Conservation (phyloP, 2,113 vertebrate species). For the Diglossa brunneiventris region DNA sequence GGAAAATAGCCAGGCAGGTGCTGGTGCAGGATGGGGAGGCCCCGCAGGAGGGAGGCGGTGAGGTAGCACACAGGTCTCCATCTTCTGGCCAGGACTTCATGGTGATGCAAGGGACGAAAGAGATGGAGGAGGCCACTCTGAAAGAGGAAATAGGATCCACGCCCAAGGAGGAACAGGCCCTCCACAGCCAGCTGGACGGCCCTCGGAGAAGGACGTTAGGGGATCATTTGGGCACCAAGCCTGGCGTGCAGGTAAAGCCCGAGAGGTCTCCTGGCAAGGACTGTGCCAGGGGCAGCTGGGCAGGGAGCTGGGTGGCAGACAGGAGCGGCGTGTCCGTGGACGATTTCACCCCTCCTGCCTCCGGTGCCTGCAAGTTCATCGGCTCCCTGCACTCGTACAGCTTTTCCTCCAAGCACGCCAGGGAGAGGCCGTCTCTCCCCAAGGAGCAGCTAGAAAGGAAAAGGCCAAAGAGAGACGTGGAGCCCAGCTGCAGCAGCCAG, state of each 20-base stretch:
- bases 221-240: neutral
- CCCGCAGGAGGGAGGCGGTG: neutral
- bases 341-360: conserved; percentile 71
- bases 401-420: conserved; percentile 74
- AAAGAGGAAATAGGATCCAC: neutral
- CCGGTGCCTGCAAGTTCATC: conserved; percentile 79
- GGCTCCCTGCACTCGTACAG: conserved; percentile 83
- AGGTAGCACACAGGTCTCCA: neutral
- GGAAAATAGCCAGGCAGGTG: conserved; percentile 52
- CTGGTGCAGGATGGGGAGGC: conserved; percentile 26
- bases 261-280: neutral
- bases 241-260: neutral
- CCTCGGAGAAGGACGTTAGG: conserved; percentile 37
- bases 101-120: conserved; percentile 48
- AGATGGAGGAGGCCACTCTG: conserved; percentile 45
- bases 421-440: conserved; percentile 67
- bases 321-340: conserved; percentile 61
- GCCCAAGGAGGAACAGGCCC: neutral
- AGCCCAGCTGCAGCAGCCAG: conserved; percentile 65
- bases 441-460: conserved; percentile 78
- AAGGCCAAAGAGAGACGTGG: conserved; percentile 67
- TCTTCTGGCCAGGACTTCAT: conserved; percentile 7
- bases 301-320: conserved; percentile 18
- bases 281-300: neutral
- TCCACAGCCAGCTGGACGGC: conserved; percentile 14